Evolutionary conservation across 2,888 invertebrate species (phyloP).

Genomic region (Scaptomyza polygonia): DNA sequence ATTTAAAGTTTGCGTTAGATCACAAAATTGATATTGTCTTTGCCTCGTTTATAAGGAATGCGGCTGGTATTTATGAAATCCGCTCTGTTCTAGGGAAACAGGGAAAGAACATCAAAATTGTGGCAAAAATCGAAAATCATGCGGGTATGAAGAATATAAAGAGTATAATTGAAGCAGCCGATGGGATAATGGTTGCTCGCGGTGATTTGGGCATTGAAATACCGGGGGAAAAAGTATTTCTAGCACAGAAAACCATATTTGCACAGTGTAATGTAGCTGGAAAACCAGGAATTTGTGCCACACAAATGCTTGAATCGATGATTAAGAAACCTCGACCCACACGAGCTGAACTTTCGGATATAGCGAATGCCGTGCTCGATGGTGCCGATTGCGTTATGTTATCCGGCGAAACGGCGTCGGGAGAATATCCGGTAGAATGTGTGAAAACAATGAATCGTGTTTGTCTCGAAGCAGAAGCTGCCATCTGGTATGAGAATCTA

Average conservation of each 20-base stretch:
- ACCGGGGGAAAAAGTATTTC: slow-evolving; percentile 97
- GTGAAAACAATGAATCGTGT: slow-evolving; percentile 95
- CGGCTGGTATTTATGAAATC: slow-evolving; percentile 92
- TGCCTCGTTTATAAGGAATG: slow-evolving; percentile 97
- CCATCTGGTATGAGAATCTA: slow-evolving; percentile 94
- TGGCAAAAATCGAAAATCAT: slow-evolving; percentile 99
- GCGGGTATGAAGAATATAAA: slow-evolving; percentile 97
- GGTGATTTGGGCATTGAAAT: slow-evolving; percentile 99
- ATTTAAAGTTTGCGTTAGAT: slow-evolving; percentile 94
- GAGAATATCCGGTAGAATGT: slow-evolving; percentile 95
- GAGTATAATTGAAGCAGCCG: slow-evolving; percentile 95
- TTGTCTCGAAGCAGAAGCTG: slow-evolving; percentile 97
- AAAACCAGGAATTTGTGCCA: slow-evolving; percentile 98
- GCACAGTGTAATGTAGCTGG: slow-evolving; percentile 96
- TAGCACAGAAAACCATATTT: slow-evolving; percentile 99
- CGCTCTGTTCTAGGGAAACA: slow-evolving; percentile 92
- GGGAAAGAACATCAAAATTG: slow-evolving; percentile 95
- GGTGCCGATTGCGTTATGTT: slow-evolving; percentile 99
- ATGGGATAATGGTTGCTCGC: slow-evolving; percentile 99
- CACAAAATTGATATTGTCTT: slow-evolving; percentile 94
- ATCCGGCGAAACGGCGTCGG: slow-evolving; percentile 99
- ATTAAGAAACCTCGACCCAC: slow-evolving; percentile 97
- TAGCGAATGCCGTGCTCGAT: slow-evolving; percentile 98
- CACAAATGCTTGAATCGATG: slow-evolving; percentile 99
- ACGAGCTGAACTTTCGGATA: slow-evolving; percentile 97